phyloP scores from a whole-genome alignment of 2,888 invertebrate genomes.

The Dyspetes luteomarginatus region DNA sequence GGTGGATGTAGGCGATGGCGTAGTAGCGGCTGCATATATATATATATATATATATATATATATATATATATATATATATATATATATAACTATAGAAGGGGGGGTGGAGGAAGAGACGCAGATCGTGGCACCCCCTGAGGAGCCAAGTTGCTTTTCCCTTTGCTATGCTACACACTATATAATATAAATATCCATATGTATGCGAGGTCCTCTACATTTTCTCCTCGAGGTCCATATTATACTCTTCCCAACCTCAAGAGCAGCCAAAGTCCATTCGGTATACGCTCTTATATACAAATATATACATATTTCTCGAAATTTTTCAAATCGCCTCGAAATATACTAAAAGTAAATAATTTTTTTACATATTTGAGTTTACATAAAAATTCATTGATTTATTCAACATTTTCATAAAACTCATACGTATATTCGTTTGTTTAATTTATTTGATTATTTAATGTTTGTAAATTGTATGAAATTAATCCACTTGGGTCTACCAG shows the following conservation, averaged over 20 bases:
- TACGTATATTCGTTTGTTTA: too few species aligned
- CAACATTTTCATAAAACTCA: too few species aligned
- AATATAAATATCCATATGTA: background rate
- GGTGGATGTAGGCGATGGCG: constrained; percentile 65
- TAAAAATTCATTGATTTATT: background rate
- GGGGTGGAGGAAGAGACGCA: constrained; percentile 32
- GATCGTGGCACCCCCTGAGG: constrained; percentile 42
- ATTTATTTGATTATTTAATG: too few species aligned
- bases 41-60: constrained; percentile 2
- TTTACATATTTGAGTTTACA: background rate
- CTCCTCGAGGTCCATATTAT: constrained; percentile 54
- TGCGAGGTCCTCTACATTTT: constrained; percentile 36
- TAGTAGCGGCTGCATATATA: constrained; percentile 9
- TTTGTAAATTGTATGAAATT: too few species aligned
- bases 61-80: constrained; percentile 11
- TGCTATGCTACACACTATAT: constrained; percentile 24
- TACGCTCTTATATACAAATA: constrained; percentile 28
- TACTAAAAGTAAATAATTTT: background rate
- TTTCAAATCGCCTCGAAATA: background rate
- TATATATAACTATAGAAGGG: constrained; percentile 4
- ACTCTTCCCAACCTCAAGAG: constrained; percentile 54
- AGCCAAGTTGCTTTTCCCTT: constrained; percentile 58
- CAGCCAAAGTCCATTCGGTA: constrained; percentile 44
- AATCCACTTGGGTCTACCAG: too few species aligned
- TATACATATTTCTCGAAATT: constrained; percentile 31